Conservation (phyloP, 1,140 invertebrate genomes). For the Acromyrmex charruanus region DNA sequence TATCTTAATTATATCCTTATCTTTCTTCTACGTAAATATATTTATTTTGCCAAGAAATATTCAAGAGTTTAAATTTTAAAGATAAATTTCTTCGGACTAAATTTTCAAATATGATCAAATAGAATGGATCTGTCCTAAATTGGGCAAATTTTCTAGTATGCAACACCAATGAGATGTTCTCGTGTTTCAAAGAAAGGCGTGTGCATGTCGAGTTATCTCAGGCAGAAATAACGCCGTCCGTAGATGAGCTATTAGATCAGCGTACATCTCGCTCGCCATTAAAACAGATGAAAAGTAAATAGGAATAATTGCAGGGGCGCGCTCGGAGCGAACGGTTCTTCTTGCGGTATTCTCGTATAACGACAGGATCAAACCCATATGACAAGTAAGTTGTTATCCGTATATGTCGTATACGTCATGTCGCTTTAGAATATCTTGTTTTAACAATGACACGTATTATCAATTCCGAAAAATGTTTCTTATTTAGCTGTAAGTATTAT, state of each 20-base stretch:
- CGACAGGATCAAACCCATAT: constrained; percentile 3
- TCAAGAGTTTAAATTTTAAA: background rate
- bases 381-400: background rate
- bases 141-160: background rate
- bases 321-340: constrained; percentile 37
- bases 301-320: constrained; percentile 45
- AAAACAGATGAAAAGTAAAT: constrained; percentile 62
- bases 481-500: background rate
- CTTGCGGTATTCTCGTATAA: constrained; percentile 36
- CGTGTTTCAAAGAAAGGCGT: constrained; percentile 11
- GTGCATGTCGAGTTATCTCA: constrained; percentile 11
- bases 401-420: background rate
- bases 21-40: background rate
- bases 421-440: background rate
- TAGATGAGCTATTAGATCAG: constrained; percentile 54
- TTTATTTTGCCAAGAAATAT: background rate
- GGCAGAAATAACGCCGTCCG: constrained; percentile 46
- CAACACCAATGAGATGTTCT: background rate
- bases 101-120: background rate
- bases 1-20: background rate
- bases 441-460: background rate
- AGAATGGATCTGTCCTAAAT: background rate
- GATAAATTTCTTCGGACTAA: background rate
- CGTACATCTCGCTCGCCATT: constrained; percentile 45
- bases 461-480: background rate